Base-by-base conservation (phyloP, 2,888 invertebrate species). In the Drosophila diplacantha region DNA sequence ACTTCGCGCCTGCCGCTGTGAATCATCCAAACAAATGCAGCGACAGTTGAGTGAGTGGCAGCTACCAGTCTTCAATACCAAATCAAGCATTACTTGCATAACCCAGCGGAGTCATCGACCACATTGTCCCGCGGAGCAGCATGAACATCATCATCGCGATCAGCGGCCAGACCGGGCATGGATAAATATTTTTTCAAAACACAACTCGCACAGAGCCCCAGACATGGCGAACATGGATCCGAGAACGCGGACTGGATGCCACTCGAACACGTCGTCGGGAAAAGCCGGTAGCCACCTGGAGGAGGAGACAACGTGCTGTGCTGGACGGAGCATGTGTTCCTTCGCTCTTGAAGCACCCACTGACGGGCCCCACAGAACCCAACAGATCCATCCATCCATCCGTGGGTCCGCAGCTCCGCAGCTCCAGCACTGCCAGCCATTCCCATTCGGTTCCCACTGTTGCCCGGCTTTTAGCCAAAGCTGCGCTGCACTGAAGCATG, bases 71-170 rank as follows among this genome's bases (percentile, higher is more conserved):
- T 80, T 80, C 79, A 76, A 74, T 83, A 80, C 76, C 82, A 83
- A 80, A 83, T 83, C 80, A 83, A 83, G 83, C 80, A 80, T 83
- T 83, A 80, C 83, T 80, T 79, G 83, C 80, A 83, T 83, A 83
- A 83, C 81, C 69, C 78, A 73, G 68, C 75, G 63, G 55, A 78
- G 78, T 78, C 83, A 79, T 83, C 81, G 78, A 78, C 78, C 62
- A 60, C 76, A 76, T 58, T 69, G 58, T 61, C 54, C 60, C 61
- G 37, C 51, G 20, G 44, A 31, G 5, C 31, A 31, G 44, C 44
- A 62, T 62, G 63, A 61, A 61, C 51, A 61, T 62, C 55, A 70
- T 61, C 56, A 63, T 64, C 47, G 59, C 67, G 59, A 69, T 68
- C 31, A 52, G 53, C 63, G 63, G 53, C 47, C 55, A n/a, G 65